Evolutionary conservation across 2,797 vertebrate species (phyloP), one percentile per base, ranked within the genome.

Genomic region (Hafferia zeledoni): DNA sequence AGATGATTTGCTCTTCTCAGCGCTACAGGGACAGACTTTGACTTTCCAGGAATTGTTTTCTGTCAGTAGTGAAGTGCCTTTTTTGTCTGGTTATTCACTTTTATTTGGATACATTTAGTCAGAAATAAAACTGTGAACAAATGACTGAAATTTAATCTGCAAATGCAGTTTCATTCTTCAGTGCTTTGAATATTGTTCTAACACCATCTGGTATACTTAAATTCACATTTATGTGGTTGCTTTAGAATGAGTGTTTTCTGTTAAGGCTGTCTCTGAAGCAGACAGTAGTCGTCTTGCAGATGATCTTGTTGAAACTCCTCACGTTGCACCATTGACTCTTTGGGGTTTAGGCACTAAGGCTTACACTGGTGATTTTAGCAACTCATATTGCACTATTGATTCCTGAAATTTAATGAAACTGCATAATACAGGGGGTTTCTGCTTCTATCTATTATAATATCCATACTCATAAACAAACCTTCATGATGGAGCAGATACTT

Each of bases 401-500:
- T 90, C 18, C 33, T 92, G 59, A 55, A 90, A 70, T 79, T 83
- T 56, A 81, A 24, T 80, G 52, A 55, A 80, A 63, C 24, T 76
- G 17, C 50, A 61, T 25, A 57, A 61, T 55, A 55, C 9, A 27
- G 1, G 10, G 1, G 5, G 17, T 17, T 43, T 10, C 20, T 5
- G 6, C 33, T 87, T 92, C 47, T 57, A 81, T 41, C 46, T 46
- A 55, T 94, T 93, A 11, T 43, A 74, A 72, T 78, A 53, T 78
- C n/a, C n/a, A 33, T 50, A 33, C 80, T 91, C 24, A 49, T 65
- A 83, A 95, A 59, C 78, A 93, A 88, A 72, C 61, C 57, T 95
- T 87, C 50, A 41, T 44, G 83, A 88, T 37, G 28, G 64, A 81
- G 63, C 28, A 93, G 94, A 74, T 91, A 31, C 53, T 41, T 89